Percentiles rank a stretch among this genome's conserved stretches.
These are phyloP conservation scores for Tetrao urogallus DNA, from an alignment of 2,113 vertebrate species.

Conservation along the genomic window DNA sequence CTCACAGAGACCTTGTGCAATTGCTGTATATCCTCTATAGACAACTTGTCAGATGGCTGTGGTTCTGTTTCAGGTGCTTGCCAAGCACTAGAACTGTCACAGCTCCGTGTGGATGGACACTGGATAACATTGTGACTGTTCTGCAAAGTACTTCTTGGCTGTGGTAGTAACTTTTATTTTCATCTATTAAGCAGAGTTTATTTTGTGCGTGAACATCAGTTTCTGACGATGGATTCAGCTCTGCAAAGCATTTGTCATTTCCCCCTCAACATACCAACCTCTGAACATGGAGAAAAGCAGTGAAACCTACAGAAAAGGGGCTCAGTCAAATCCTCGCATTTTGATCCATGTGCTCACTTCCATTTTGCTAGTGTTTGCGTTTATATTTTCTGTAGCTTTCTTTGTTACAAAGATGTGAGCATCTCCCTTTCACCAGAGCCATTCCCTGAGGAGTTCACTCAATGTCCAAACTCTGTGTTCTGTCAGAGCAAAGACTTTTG, in stretches of 20 bases:
- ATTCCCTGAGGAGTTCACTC: not conserved
- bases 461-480: not conserved
- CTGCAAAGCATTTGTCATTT: not conserved
- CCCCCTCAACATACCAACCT: not conserved
- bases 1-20: rapidly evolving
- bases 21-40: rapidly evolving
- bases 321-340: not conserved
- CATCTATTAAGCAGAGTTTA: not conserved
- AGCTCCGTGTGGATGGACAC: not conserved
- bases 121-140: rapidly evolving
- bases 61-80: not conserved
- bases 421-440: not conserved
- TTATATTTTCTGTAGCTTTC: not conserved
- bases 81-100: not conserved
- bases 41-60: not conserved
- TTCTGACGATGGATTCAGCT: not conserved
- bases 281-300: not conserved
- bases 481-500: not conserved
- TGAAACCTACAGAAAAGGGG: not conserved
- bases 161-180: not conserved
- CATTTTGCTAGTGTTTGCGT: not conserved
- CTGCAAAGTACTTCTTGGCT: not conserved
- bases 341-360: not conserved
- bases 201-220: rapidly evolving
- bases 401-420: not conserved